phyloP scores from a whole-genome alignment of 2,113 vertebrate genomes.

The Neogobius melanostomus region DNA sequence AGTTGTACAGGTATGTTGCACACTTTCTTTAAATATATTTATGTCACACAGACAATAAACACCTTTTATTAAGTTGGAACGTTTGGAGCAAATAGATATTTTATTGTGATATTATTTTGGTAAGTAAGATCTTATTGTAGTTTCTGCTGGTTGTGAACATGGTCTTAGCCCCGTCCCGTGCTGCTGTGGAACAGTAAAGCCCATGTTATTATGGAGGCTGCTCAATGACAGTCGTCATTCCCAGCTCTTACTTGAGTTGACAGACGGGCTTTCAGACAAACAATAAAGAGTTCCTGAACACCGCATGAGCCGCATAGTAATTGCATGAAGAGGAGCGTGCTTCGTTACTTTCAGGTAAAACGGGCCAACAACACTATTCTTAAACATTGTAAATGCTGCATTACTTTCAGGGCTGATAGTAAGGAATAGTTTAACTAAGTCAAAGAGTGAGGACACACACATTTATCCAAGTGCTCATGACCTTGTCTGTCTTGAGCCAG shows the following conservation, averaged over 20 bases:
- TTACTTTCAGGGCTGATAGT: too few relatives aligned
- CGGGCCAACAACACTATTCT: slow-evolving; percentile 2
- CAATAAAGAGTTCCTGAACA: background rate
- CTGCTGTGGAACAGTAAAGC: background rate
- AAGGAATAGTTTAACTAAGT: too few relatives aligned
- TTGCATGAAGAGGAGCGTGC: background rate
- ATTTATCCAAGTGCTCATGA: too few relatives aligned
- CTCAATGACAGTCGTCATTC: background rate
- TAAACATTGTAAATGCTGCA: slow-evolving; percentile 1
- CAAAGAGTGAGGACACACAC: too few relatives aligned
- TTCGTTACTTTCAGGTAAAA: slow-evolving; percentile 14
- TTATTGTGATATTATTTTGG: background rate
- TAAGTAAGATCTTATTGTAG: background rate
- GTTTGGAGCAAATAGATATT: background rate
- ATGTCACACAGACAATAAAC: background rate
- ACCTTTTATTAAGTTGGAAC: background rate
- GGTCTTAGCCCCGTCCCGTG: background rate
- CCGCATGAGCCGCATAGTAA: background rate
- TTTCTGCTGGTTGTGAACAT: background rate
- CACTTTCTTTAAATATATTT: background rate
- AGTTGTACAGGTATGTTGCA: slow-evolving; percentile 90
- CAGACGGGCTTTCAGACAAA: background rate
- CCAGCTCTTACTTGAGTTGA: background rate
- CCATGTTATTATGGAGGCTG: background rate
- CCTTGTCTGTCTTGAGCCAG: too few relatives aligned